Evolutionary conservation across 2,113 vertebrate species (phyloP), one percentile per base, ranked within the genome.

Genomic region (Tachycineta bicolor): DNA sequence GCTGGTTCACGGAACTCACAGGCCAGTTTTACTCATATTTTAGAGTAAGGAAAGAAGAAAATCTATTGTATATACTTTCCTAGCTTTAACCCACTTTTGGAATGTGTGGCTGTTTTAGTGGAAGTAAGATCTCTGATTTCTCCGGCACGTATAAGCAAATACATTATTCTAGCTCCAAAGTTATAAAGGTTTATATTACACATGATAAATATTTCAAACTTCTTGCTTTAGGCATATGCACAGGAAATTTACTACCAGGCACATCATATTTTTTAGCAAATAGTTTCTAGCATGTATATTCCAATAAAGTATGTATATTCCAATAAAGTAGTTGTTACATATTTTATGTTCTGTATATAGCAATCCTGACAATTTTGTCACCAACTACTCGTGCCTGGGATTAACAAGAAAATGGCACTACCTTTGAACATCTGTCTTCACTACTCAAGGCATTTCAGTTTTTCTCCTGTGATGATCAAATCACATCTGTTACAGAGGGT

Each of bases 81-180:
- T 76, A 79, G 86, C n/a, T 94, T 95, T 83, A 75, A 99, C 98
- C 91, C 98, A 97, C 81, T 98, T 98, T 90, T 98, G 98, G 96
- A 97, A 94, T 22, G 98, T 97, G 49, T 99, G 98, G 98, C 97
- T 98, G 97, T 98, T 93, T 99, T 98, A 10, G 98, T 99, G 83
- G 98, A 98, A 97, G 98, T 98, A 98, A 98, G 97, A 91, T 98
- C 98, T 15, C 96, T 22, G 98, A 99, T 64, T 98, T 98, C 98
- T 98, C 97, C 98, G 97, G 98, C 98, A 98, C 96, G 96, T 96
- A 59, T 5, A 71, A 86, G 16, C 24, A 64, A n/a, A n/a, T 53
- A 73, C 64, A 39, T 64, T 83, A 52, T 76, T 96, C 77, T 73
- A 34, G 44, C 50, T 75, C 76, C 58, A 76, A 34, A 71, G 11